Evolutionary conservation across 2,797 vertebrate genomes (phyloP).

Genomic region (Anabacerthia variegaticeps): DNA sequence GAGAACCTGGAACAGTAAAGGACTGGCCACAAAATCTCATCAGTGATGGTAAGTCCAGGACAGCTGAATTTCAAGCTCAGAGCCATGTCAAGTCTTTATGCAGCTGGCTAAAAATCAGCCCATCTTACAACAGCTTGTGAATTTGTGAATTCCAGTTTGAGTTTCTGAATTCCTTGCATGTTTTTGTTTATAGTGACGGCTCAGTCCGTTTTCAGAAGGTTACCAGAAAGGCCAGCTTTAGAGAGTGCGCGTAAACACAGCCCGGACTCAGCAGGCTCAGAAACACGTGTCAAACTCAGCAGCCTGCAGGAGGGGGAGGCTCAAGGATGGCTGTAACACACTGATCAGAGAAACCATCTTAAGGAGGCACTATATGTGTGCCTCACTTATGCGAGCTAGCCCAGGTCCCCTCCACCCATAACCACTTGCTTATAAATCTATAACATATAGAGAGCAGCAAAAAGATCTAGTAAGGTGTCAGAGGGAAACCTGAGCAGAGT

Average conservation of each 20-base stretch:
- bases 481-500: not conserved
- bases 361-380: not conserved
- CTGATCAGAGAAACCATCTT: not conserved
- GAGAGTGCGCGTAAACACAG: not conserved
- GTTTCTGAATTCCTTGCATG: not conserved
- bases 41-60: not conserved
- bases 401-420: not conserved
- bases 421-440: not conserved
- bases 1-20: not conserved
- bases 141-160: not conserved
- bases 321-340: not conserved
- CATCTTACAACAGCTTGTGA: not conserved
- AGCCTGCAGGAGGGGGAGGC: not conserved
- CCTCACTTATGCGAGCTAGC: not conserved
- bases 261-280: not conserved
- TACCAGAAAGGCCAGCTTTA: not conserved
- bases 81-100: not conserved
- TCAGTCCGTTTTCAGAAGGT: not conserved
- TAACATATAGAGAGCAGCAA: rapidly evolving
- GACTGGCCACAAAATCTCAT: not conserved
- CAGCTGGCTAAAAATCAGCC: not conserved
- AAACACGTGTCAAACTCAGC: not conserved
- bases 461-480: not conserved
- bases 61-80: not conserved
- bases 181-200: not conserved